phyloP scores from a whole-genome alignment of 2,797 vertebrate genomes.

The Heterohyrax brucei region DNA sequence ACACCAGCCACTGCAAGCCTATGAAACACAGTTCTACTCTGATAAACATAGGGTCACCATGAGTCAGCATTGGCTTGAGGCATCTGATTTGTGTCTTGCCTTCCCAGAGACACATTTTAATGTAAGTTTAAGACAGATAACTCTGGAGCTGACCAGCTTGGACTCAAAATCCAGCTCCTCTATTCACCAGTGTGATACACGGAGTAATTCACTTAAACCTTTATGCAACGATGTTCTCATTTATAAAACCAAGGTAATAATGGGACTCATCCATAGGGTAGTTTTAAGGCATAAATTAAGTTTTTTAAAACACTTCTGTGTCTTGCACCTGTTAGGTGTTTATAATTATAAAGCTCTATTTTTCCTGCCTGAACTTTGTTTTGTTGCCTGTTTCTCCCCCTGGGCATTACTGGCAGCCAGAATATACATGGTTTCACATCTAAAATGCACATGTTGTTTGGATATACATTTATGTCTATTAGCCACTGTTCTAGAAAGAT shows the following conservation, averaged over 20 bases:
- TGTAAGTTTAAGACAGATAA: neutral
- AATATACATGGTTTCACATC: neutral
- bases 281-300: neutral
- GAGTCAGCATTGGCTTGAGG: neutral
- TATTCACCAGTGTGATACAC: neutral
- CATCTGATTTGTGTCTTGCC: neutral
- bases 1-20: neutral
- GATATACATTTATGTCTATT: neutral
- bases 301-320: neutral
- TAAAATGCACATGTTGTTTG: neutral
- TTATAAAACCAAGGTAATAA: neutral
- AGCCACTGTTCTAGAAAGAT: neutral
- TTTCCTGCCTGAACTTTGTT: neutral
- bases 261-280: neutral
- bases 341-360: neutral
- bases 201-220: neutral
- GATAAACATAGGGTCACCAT: neutral
- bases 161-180: neutral
- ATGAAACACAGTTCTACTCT: neutral
- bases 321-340: neutral
- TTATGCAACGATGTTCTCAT: neutral
- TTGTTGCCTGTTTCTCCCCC: neutral
- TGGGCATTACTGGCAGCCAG: slow-evolving; percentile 30
- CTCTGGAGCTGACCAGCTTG: neutral
- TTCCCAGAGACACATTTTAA: neutral